These are phyloP conservation scores for Alfaro cultratus DNA, from an alignment of 2,797 vertebrate genomes.

Conservation along the genomic window DNA sequence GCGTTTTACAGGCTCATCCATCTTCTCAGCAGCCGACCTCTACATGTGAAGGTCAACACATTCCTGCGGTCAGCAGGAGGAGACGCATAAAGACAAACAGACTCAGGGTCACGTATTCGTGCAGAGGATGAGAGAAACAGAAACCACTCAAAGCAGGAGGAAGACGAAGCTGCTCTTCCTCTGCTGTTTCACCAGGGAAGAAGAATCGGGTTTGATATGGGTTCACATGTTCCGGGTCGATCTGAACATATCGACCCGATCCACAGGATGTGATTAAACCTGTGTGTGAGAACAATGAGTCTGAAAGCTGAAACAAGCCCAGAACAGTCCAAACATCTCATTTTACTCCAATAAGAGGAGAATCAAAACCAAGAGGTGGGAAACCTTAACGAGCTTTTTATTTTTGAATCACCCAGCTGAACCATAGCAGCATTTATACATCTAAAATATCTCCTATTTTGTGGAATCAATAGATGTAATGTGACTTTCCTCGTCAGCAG, in stretches of 20 bases:
- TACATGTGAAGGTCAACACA: not conserved
- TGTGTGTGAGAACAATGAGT: not conserved
- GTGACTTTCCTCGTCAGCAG: no score
- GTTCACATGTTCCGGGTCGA: constrained; percentile 2
- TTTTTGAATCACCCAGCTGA: no score
- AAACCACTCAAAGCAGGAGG: constrained; percentile 3
- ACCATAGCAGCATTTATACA: no score
- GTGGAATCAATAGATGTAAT: no score
- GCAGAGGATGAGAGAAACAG: constrained; percentile 38
- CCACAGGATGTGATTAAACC: not conserved
- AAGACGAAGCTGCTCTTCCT: constrained; percentile 1
- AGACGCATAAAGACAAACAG: constrained; percentile 3
- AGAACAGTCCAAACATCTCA: no score
- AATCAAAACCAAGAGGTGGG: no score
- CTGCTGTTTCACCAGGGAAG: not conserved
- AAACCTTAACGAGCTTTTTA: no score
- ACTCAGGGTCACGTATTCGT: not conserved
- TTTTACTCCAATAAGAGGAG: no score
- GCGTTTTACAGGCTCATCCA: no score
- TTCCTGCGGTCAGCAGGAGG: not conserved
- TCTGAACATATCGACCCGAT: not conserved
- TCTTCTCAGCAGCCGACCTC: not conserved
- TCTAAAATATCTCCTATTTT: no score
- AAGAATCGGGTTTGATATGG: not conserved
- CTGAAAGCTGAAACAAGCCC: no score